phyloP scores from a whole-genome alignment of 37 sponge, comb jelly and placozoan genomes.

The Cliona cf. orientalis region DNA sequence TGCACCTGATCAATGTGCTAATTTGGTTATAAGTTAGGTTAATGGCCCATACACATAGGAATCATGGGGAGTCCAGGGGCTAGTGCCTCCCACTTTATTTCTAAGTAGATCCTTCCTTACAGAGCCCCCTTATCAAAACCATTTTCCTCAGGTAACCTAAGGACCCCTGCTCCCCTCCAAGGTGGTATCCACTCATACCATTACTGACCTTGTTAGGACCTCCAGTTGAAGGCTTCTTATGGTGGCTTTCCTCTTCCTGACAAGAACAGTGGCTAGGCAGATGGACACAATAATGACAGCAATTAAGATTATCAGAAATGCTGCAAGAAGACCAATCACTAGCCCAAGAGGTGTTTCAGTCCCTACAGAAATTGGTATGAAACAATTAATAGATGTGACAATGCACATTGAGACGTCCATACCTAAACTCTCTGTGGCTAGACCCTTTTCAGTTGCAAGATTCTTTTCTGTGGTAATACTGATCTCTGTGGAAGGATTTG shows the following conservation, averaged over 20 bases:
- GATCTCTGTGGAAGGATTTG: background rate
- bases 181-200: no score
- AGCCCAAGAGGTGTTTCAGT: background rate
- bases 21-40: background rate
- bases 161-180: no score
- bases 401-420: no score
- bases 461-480: no score
- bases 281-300: background rate
- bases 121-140: background rate
- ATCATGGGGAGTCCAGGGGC: background rate
- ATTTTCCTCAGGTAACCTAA: background rate
- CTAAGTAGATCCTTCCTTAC: background rate
- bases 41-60: background rate
- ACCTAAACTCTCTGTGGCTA: no score
- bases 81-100: background rate
- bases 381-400: no score
- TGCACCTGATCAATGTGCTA: no score
- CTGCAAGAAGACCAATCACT: background rate
- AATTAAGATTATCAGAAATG: background rate
- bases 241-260: conserved; percentile 7
- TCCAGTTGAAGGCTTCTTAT: conserved; percentile 16
- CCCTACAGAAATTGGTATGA: background rate
- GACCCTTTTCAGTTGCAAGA: no score
- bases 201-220: background rate
- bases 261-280: background rate